Base-by-base conservation (phyloP, 2,888 invertebrate genomes). In the Himalopsyche tibetana region DNA sequence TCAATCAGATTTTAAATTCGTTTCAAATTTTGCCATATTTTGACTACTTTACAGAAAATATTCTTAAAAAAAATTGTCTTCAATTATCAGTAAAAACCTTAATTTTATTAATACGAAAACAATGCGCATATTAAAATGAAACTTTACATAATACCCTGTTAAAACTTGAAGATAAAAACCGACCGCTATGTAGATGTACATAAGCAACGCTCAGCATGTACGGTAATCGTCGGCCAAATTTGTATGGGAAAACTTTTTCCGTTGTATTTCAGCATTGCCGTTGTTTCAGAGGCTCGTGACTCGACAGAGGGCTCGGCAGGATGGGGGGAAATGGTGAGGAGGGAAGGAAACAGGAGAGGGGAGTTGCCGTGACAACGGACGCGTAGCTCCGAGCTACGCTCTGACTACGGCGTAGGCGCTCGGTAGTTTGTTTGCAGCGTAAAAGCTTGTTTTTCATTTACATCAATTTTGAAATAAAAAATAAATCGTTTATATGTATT, bases 221-320 rank as follows among this genome's bases (percentile, higher is more conserved):
- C 42, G 80, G 36, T 80, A 80, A 80, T 80, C 80, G 80, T 19
- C 42, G 42, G 36, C 40, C 80, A 80, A 80, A 80, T 81, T 42
- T 45, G 42, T 45, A 81, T 81, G 81, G 42, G 81, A 51, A 45
- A 81, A 81, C 42, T 81, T 81, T 81, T 81, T 81, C 81, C 81
- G 45, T 40, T 80, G 80, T 40, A n/a, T 38, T 42, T 42, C 42
- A 38, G 42, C 80, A 80, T 36, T 80, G 80, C 40, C 80, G 80
- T 80, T 80, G 80, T 80, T 80, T 80, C 80, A 28, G 63, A 63
- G 63, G 63, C 63, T 63, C 63, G 63, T 63, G 63, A 63, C 63
- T 63, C 28, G 63, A 19, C 63, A 42, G 93, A 93, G 93, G 93
- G 93, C 92, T 92, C 91, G 90, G 90, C 90, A 90, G 89, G 90